Base-by-base conservation (phyloP, 2,888 invertebrate genomes). In the Polylopha cassiicola region DNA sequence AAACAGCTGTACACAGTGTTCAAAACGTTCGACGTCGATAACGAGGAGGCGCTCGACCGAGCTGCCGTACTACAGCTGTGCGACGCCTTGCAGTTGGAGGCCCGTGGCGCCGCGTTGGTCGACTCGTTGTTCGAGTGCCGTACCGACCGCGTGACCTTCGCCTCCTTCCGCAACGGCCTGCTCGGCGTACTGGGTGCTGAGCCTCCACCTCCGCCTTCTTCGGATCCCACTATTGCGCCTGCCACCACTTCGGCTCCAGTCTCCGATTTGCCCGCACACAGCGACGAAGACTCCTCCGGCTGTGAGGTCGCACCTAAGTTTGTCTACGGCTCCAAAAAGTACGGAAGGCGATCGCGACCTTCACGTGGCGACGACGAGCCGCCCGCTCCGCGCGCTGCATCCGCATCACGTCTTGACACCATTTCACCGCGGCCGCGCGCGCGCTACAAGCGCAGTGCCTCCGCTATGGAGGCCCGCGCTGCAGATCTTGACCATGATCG, bases 1-100 rank as follows among this genome's bases (percentile, higher is more conserved):
- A 90, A 92, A 76, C 93, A 94, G 84, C 87, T 94, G 60, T 89
- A 91, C 58, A 89, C 90, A 57, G 92, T 94, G 65, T 95, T 94
- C 66, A 90, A 92, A 70, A 92, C 92, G 64, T 93, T 93, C 78
- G 91, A 93, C 74, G 86, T 87, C 50, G 89, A 90, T 64, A 89
- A 89, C 59, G 86, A 88, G 61, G 91, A 91, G 53, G 88, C 90
- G 58, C 73, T 94, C 50, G 90, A 91, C 63, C 87, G 86, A 56
- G 84, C 87, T 27, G 90, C 92, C 26, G 86, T 94, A 51, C 76
- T 87, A 34, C 88, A 88, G 46, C 85, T 95, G 30, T 94, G 94
- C 70, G 89, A 90, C 60, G 89, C 93, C 49, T 87, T 94, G 45
- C 93, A 94, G 76, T 86, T 95, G 32, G 92, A 92, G 53, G 92